Evolutionary conservation across 2,797 vertebrate genomes (phyloP).

Genomic region (Malacoraja senta): DNA sequence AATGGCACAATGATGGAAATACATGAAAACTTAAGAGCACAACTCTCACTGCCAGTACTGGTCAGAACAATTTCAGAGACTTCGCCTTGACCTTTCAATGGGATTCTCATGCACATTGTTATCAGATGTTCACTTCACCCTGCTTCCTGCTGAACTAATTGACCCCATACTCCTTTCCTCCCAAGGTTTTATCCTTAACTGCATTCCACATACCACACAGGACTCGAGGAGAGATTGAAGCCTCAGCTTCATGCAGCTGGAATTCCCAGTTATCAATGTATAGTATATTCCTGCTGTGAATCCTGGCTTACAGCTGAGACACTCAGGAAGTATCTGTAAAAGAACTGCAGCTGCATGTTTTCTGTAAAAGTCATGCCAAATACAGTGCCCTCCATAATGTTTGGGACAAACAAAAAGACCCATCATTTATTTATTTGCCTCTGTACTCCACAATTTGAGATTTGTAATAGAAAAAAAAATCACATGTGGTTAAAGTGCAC

Average conservation of each 20-base stretch:
- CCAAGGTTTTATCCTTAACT: slow-evolving; percentile 18
- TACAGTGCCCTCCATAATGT: no score
- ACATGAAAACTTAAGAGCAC: slow-evolving; percentile 43
- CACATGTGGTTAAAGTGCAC: no score
- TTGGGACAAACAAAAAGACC: no score
- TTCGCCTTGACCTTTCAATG: slow-evolving; percentile 46
- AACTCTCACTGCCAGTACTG: slow-evolving; percentile 46
- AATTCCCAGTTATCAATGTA: slow-evolving; percentile 22
- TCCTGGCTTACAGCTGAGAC: slow-evolving; percentile 5
- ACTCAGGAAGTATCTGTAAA: slow-evolving; percentile 22
- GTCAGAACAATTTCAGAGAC: slow-evolving; percentile 49
- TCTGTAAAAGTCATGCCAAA: not conserved
- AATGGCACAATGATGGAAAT: slow-evolving; percentile 51
- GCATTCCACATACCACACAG: slow-evolving; percentile 8
- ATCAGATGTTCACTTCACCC: not conserved
- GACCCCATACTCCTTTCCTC: slow-evolving; percentile 13
- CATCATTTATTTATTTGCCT: no score
- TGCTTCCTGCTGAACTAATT: slow-evolving; percentile 28
- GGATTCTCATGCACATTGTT: slow-evolving; percentile 30
- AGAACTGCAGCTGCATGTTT: slow-evolving; percentile 6
- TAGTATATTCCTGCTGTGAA: slow-evolving; percentile 31
- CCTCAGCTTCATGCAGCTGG: not conserved
- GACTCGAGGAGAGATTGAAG: not conserved
- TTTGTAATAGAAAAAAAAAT: no score
- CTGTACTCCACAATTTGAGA: no score